phyloP scores from a whole-genome alignment of 53 echinoderm and acorn worm genomes.

The Holothuria scabra region DNA sequence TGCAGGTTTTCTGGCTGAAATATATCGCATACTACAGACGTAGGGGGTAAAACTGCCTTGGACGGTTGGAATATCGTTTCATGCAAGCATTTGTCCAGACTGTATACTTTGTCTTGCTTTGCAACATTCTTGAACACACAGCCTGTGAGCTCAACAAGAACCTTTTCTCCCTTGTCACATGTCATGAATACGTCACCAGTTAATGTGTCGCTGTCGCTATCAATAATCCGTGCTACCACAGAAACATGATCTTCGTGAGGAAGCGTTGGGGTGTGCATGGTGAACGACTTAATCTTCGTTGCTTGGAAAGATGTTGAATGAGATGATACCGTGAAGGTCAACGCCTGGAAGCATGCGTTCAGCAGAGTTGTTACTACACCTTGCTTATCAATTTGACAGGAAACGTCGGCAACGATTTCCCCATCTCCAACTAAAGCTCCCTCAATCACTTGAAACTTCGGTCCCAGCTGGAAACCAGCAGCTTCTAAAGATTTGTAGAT shows the following conservation, averaged over 20 bases:
- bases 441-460: slow-evolving; percentile 68
- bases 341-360: slow-evolving; percentile 83
- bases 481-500: slow-evolving; percentile 68
- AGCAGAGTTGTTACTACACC: slow-evolving; percentile 67
- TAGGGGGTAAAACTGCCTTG: slow-evolving; percentile 62
- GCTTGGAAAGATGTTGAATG: slow-evolving; percentile 73
- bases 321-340: slow-evolving; percentile 58
- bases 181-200: slow-evolving; percentile 68
- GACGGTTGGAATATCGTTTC: slow-evolving; percentile 72
- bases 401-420: slow-evolving; percentile 65
- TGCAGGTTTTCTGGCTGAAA: slow-evolving; percentile 64
- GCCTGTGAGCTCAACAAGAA: slow-evolving; percentile 70
- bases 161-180: slow-evolving; percentile 51
- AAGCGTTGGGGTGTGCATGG: slow-evolving; percentile 70
- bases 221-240: slow-evolving; percentile 67
- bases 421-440: slow-evolving; percentile 73
- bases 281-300: slow-evolving; percentile 53
- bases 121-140: slow-evolving; percentile 61
- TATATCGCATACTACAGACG: slow-evolving; percentile 65
- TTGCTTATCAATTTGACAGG: slow-evolving; percentile 63
- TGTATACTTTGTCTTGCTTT: slow-evolving; percentile 49
- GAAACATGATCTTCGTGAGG: slow-evolving; percentile 71
- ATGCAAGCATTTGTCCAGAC: slow-evolving; percentile 75
- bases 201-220: slow-evolving; percentile 73
- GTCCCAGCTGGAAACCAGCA: slow-evolving; percentile 69